Base-by-base conservation (phyloP, 2,888 invertebrate species). In the Balanococcus diminutus region DNA sequence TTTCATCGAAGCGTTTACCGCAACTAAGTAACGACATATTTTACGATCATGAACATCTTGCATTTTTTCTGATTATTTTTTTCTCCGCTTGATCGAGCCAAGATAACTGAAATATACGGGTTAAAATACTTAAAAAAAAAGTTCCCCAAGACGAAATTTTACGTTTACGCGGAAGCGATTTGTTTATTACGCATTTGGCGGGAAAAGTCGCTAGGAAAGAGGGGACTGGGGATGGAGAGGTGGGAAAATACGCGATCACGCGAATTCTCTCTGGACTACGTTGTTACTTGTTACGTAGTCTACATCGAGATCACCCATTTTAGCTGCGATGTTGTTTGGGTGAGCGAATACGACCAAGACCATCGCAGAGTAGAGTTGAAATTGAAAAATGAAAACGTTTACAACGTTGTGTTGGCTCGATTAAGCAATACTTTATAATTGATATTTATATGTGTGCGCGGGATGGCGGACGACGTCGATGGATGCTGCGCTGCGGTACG, bases 371-470 rank as follows among this genome's bases (percentile, higher is more conserved):
- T 56, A n/a, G 28, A 28, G 28, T 25, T 28, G n/a, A n/a, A n/a
- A n/a, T n/a, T 67, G 67, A 67, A 67, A 67, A 67, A 67, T 67
- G 67, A 67, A 67, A 67, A 67, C 67, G 67, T 67, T 67, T 0
- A 2, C 16, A 51, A 61, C 61, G 25, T 61, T 31, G 16, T 28
- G 67, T 28, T 31, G 67, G 28, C 67, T 51, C 61, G 67, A 84
- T 84, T 61, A 39, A 84, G 84, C 84, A 84, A 84, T 72, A 84
- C 39, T 67, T 83, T 56, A 39, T 67, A 84, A 84, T 84, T 84
- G 72, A 84, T 84, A 67, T 84, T 84, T 84, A 84, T 79, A 79
- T 79, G 14, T 36, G 67, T 11, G 67, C 82, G 51, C 32, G 61
- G 19, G n/a, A 51, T 22, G 14, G 42, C 4, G 8, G 42, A 22